Base-by-base conservation (phyloP, 2,113 vertebrate genomes). In the Nesospiza acunhae region DNA sequence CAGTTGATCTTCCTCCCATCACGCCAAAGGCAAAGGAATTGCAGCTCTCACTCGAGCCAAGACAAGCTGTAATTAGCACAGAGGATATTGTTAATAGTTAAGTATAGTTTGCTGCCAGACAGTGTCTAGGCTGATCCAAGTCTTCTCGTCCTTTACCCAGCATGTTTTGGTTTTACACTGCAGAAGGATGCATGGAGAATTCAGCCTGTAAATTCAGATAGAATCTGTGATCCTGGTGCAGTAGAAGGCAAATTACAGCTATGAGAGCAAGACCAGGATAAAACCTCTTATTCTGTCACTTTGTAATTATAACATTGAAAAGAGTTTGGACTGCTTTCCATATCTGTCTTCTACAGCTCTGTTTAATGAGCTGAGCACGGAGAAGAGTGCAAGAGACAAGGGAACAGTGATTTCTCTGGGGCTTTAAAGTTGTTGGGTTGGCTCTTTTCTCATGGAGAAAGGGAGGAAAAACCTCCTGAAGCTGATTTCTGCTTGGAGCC, bases 21-120 rank as follows among this genome's bases (percentile, higher is more conserved):
- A 41, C 7, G 92, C 94, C 95, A 90, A 94, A 96, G 94, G 93
- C 93, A 72, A 94, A 94, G 83, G 72, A 96, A 95, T 94, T 94
- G 73, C 88, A 90, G 35, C 79, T 92, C 37, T 93, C 92, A 39
- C 68, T 75, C 44, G 77, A 78, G 75, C 80, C 82, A 83, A 95
- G 82, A 31, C 82, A 90, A 89, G 93, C 4, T 94, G 72, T 95
- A 94, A 97, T 96, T 96, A 90, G 88, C 89, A 78, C 64, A 66
- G 86, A 94, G 93, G 88, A 94, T 93, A 53, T 92, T 13, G 56
- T 92, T 95, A 87, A 92, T 79, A 60, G 79, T 91, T 95, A 91
- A 83, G 80, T 92, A 56, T 84, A 78, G 64, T 78, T 94, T 81
- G 47, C 80, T 56, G 47, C 89, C 92, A 95, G 95, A 88, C 75